Base-by-base conservation (phyloP, 2,797 vertebrate species). In the Xenops minutus region DNA sequence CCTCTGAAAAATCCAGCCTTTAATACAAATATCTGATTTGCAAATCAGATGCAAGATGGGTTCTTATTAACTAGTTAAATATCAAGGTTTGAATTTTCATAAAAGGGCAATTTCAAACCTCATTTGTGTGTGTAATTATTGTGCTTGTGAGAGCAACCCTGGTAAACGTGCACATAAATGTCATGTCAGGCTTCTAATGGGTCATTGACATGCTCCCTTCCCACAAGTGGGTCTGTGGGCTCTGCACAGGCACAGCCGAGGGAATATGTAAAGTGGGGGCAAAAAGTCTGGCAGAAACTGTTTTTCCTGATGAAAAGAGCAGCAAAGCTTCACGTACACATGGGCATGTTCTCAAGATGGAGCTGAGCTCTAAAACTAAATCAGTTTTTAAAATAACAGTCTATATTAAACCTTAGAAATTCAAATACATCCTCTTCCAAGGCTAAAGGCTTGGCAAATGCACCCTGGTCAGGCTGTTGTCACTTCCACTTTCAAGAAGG, bases 81-180 rank as follows among this genome's bases (percentile, higher is more conserved):
- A 96, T 86, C 95, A 95, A 95, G 88, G 94, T 88, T 94, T 88
- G 95, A 54, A 88, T 96, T 95, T 92, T 93, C 91, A 84, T 86
- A 77, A 96, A 96, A 96, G 93, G 96, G 89, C 94, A 97, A 96
- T 96, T 97, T 97, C 94, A 26, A 22, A 87, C 88, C 94, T 96
- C 96, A 64, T 96, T 86, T 96, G 85, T 85, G 95, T 94, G 91
- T 92, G 95, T 97, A 96, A 96, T 96, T 95, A 86, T 88, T 92
- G 95, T 67, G 74, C 85, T 88, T 67, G 73, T 69, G 95, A 93
- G 89, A 94, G 89, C 51, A 69, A 6, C 89, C 79, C 85, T 14
- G 81, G 72, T 75, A 29, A 92, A 63, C 0, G 49, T 75, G 87
- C 89, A 4, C 73, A 39, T 20, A 96, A 96, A 95, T 95, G 95